Base-by-base conservation (phyloP, 2,113 vertebrate genomes). In the Tenrec ecaudatus region DNA sequence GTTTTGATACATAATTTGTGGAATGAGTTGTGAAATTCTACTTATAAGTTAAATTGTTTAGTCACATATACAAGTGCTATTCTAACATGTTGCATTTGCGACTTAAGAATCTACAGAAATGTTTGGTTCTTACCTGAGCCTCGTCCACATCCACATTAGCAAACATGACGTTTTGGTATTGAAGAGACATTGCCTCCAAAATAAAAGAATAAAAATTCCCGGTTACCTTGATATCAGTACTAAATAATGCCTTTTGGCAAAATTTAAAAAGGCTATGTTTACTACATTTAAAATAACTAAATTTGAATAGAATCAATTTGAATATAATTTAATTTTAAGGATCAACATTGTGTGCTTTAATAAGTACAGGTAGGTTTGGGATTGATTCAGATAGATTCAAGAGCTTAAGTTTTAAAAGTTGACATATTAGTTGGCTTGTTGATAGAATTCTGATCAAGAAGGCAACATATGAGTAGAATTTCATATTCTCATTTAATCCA, bases 131-230 rank as follows among this genome's bases (percentile, higher is more conserved):
- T 97, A 97, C 95, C 87, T 19, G 23, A 60, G 62, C 58, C 43
- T 87, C 62, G 27, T 92, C 92, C n/a, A 97, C 89, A 92, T 97
- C 96, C 94, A 97, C 96, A 22, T 58, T 95, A 75, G 90, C 96
- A 94, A 98, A 97, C 25, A 81, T 15, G 0, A 6, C 95, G n/a
- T 92, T 0, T 0, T 77, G 87, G 36, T 97, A 97, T 73, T 93
- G 79, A 86, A 89, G 76, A 88, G 96, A 89, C 95, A 83, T 17
- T 86, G 95, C 88, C 94, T 97, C 95, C 69, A 93, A 95, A 90
- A 93, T 23, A 91, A 97, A 94, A 89, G 57, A 80, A 86, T 43
- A 94, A 73, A 96, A 96, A 89, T 60, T 88, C 27, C 57, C 31
- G 3, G 43, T 95, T 94, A 95, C 38, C 38, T 94, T 86, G 68